Base-by-base conservation (phyloP, 1,140 invertebrate species). In the Diuraphis noxia region DNA sequence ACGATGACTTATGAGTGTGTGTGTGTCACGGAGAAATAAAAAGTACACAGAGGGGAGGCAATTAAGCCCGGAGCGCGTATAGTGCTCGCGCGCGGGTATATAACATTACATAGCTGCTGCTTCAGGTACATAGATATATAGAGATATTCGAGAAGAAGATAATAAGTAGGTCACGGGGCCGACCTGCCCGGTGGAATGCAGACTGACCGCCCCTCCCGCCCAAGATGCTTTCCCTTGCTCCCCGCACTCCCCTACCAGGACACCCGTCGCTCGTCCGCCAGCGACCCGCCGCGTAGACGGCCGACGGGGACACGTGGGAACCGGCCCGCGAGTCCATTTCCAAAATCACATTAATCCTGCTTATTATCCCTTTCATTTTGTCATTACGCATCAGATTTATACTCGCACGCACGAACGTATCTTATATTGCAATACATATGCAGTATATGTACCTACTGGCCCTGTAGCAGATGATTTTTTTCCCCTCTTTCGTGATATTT, bases 151-250 rank as follows among this genome's bases (percentile, higher is more conserved):
- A 56, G 86, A 63, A 56, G 86, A 88, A 30, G 86, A 88, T 36
- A 30, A 90, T 23, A 91, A 91, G 89, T 91, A 41, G 89, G 89
- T 91, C 46, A 91, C 89, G n/a, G 89, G 89, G 89, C 72, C 89
- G 89, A 91, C 89, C 89, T 81, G 77, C 77, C 77, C 77, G 89
- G 46, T 91, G 89, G 89, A 91, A 91, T 91, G 89, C 89, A 91
- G 89, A 91, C 89, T 91, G 89, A 40, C 89, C 77, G 38, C 72
- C 89, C 89, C 89, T 90, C 88, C 88, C n/a, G 63, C 72, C 88
- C 88, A 79, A 79, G 88, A 72, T 90, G 88, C 88, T 90, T 90
- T 90, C 88, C 88, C 88, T 90, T 38, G 87, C 40, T 40, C 41
- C 63, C 30, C 85, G 23, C 49, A 19, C 84, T 46, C 7, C 84